Evolutionary conservation across 1,140 invertebrate species (phyloP).

Genomic region (Caerostris darwini): DNA sequence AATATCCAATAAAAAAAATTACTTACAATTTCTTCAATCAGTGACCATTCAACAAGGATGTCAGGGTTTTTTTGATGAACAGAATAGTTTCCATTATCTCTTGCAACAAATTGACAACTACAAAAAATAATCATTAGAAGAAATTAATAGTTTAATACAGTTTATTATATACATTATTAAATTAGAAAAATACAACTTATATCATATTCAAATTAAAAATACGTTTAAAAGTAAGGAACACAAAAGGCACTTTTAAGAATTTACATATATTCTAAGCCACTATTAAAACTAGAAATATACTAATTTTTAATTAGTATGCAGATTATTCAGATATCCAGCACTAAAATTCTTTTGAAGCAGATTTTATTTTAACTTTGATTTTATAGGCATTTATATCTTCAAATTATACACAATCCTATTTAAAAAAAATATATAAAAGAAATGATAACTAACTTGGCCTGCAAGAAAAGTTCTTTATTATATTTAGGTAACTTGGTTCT

Average conservation of each 20-base stretch:
- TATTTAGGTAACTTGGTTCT: constrained; percentile 84
- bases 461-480: constrained; percentile 95
- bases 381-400: no score
- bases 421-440: no score
- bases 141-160: background rate
- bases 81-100: constrained; percentile 89
- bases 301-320: no score
- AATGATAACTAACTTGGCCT: constrained; percentile 89
- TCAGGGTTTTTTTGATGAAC: constrained; percentile 91
- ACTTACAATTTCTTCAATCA: constrained; percentile 95
- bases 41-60: constrained; percentile 93
- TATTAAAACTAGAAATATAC: no score
- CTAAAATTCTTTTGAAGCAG: no score
- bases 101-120: constrained; percentile 97
- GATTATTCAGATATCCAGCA: no score
- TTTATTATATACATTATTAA: background rate
- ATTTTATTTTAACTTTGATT: no score
- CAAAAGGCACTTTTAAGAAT: no score
- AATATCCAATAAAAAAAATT: background rate
- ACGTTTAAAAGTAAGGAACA: no score
- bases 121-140: constrained; percentile 82
- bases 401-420: no score
- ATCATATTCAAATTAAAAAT: no score
- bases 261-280: no score
- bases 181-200: background rate